Conservation (phyloP, 2,888 invertebrate species). For the Apamea sordens region DNA sequence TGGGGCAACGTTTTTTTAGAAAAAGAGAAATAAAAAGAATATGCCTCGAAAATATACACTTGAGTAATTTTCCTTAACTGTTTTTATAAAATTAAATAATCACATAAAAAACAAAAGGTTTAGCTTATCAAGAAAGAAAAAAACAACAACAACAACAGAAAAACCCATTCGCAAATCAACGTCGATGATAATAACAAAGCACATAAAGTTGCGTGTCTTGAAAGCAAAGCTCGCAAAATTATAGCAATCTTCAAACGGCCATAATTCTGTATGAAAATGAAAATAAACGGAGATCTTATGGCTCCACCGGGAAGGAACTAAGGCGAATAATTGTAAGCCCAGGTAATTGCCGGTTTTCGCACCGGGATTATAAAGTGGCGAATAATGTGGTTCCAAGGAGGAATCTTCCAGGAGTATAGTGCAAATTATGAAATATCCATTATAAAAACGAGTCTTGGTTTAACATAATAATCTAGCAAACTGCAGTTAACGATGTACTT, state of each 20-base stretch:
- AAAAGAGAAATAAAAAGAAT: too few species aligned
- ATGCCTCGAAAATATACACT: background rate
- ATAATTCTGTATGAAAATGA: conserved; percentile 76
- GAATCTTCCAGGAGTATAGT: conserved; percentile 45
- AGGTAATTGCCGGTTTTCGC: conserved; percentile 76
- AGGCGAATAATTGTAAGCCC: conserved; percentile 77
- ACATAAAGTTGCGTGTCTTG: conserved; percentile 67
- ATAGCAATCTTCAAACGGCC: conserved; percentile 75
- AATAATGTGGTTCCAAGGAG: conserved; percentile 65
- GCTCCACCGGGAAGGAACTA: conserved; percentile 72
- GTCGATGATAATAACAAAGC: conserved; percentile 56
- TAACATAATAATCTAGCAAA: conserved; percentile 36
- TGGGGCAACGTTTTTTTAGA: too few species aligned
- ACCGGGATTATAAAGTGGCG: conserved; percentile 72
- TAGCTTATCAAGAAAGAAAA: background rate
- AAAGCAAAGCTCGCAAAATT: conserved; percentile 71
- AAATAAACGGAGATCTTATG: conserved; percentile 74
- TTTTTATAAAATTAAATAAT: background rate
- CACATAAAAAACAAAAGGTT: background rate
- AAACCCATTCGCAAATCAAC: conserved; percentile 38
- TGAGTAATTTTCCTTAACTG: background rate
- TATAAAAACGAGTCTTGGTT: conserved; percentile 48
- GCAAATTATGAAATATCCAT: conserved; percentile 55
- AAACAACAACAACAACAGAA: background rate
- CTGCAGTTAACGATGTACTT: conserved; percentile 33